Base-by-base conservation (phyloP, 2,113 vertebrate species). In the Dendropsophus ebraccatus region DNA sequence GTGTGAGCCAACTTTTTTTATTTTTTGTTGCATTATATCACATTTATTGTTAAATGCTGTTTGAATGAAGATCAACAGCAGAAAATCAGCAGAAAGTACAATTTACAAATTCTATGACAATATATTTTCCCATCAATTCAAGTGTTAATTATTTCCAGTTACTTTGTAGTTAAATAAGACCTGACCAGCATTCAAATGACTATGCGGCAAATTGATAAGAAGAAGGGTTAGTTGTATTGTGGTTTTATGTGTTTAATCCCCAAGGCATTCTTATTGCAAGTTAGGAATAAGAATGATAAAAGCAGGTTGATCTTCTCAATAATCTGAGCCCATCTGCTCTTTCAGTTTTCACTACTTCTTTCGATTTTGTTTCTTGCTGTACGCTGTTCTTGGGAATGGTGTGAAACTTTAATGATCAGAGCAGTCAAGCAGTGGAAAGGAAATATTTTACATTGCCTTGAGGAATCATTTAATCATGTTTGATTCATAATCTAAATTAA, bases 401-500 rank as follows among this genome's bases (percentile, higher is more conserved):
- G 83, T 77, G 47, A 78, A 85, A 30, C 28, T 67, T 78, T 85
- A 72, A 85, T 76, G 54, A 76, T 58, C 52, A 75, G 72, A 58
- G 83, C 72, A 65, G 52, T 58, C 72, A 49, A 76, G 83, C 41
- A 65, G 60, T 25, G 47, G 60, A 67, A 76, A 54, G 58, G 41
- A 85, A 85, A 85, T 65, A 78, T 69, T 78, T 69, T 69, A 69
- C 74, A 78, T 45, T 52, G 74, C 83, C 73, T 58, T 62, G 17
- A 85, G 83, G 74, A 85, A 78, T 54, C 58, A 78, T 69, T 85
- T 85, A 69, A 69, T 50, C 74, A 78, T 78, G 60, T 77, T 85
- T n/a, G 47, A 78, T 69, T 62, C 28, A 54, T 69, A 85, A 85
- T 49, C 60, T 78, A 45, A 41, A 60, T 78, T 30, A 85, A 69